phyloP scores from a whole-genome alignment of 1,140 invertebrate species.

The Lepeophtheirus salmonis region DNA sequence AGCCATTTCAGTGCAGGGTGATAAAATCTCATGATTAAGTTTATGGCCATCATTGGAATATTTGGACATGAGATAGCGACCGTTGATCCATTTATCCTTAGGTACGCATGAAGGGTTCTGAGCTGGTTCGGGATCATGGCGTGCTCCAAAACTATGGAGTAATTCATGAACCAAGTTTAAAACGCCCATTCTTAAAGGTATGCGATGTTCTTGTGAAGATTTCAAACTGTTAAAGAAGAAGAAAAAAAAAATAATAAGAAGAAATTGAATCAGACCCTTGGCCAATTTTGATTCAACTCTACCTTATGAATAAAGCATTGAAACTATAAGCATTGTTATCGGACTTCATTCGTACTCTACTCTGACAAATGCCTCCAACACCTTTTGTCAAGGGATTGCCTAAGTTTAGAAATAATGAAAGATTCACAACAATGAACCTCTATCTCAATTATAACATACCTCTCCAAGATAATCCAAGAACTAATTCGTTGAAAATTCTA shows the following conservation, averaged over 20 bases:
- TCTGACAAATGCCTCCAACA: conserved; percentile 12
- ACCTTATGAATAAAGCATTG: conserved; percentile 13
- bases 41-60: conserved; percentile 16
- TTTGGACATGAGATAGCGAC: conserved; percentile 12
- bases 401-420: neutral
- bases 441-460: neutral
- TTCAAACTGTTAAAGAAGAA: neutral
- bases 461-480: conserved; percentile 11
- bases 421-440: neutral
- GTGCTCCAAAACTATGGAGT: conserved; percentile 17
- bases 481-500: conserved; percentile 8
- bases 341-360: conserved; percentile 1
- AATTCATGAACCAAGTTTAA: conserved; percentile 17
- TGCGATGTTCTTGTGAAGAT: conserved; percentile 11
- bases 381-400: conserved; percentile 4
- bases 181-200: conserved; percentile 16
- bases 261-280: neutral
- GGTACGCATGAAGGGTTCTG: neutral
- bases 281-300: neutral
- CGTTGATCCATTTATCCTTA: conserved; percentile 11
- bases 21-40: conserved; percentile 7
- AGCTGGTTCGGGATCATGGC: conserved; percentile 13
- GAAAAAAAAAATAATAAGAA: neutral
- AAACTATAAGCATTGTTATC: conserved; percentile 13
- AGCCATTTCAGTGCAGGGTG: neutral